These are phyloP conservation scores for Dasyprocta punctata DNA, from an alignment of 2,113 vertebrate species.

Conservation along the genomic window DNA sequence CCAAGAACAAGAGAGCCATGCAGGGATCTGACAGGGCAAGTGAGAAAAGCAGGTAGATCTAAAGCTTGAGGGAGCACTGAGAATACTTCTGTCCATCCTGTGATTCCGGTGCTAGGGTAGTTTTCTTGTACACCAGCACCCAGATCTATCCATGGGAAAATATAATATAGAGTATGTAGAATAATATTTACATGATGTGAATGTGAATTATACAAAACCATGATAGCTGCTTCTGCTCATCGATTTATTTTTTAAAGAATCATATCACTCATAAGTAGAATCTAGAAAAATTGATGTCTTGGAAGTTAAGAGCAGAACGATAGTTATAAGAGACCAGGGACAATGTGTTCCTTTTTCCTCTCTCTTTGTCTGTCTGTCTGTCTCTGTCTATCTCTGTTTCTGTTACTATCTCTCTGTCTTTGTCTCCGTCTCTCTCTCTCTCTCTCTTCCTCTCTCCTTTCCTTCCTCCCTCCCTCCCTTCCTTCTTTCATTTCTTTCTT, in stretches of 20 bases:
- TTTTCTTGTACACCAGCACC: too few species aligned
- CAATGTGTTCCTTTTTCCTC: background rate
- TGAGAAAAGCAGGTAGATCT: background rate
- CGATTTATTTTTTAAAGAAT: background rate
- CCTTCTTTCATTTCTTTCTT: background rate
- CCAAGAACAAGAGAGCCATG: too few species aligned
- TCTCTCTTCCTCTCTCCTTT: background rate
- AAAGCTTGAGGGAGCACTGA: fast-evolving
- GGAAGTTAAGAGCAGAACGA: background rate
- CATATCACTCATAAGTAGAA: background rate
- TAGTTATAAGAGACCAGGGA: background rate
- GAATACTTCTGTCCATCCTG: too few species aligned
- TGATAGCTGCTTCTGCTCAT: background rate
- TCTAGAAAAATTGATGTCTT: background rate
- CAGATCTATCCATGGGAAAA: background rate
- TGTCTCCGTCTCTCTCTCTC: too few species aligned
- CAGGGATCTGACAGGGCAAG: too few species aligned
- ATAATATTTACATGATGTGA: background rate
- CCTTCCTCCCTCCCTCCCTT: background rate
- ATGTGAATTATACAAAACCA: background rate
- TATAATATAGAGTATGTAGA: background rate
- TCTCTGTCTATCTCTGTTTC: background rate
- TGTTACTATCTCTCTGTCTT: background rate
- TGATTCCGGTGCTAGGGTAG: fast-evolving
- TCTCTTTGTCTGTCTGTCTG: background rate